phyloP scores from a whole-genome alignment of 1,140 invertebrate species.

The Camponotus pennsylvanicus region DNA sequence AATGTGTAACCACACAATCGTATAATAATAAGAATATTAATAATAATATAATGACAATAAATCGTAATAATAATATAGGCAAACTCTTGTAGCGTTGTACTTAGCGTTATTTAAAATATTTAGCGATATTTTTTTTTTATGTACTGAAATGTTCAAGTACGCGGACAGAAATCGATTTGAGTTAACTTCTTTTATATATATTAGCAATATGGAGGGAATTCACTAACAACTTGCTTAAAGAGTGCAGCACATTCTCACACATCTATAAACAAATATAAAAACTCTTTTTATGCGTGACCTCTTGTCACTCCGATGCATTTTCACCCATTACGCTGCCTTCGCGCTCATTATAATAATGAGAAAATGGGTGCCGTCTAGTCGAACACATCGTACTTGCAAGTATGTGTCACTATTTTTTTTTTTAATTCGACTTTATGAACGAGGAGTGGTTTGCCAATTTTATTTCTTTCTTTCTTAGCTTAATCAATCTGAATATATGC shows the following conservation, averaged over 20 bases:
- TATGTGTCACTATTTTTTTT: background rate
- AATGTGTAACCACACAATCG: constrained; percentile 67
- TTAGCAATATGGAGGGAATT: constrained; percentile 86
- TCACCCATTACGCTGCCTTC: constrained; percentile 43
- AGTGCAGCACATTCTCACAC: constrained; percentile 80
- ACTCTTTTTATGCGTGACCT: constrained; percentile 73
- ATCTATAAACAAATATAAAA: constrained; percentile 85
- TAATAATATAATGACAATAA: constrained; percentile 75
- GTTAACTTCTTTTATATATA: constrained; percentile 73
- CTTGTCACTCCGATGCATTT: constrained; percentile 51
- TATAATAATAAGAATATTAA: constrained; percentile 69
- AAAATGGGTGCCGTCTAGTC: background rate
- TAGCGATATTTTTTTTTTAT: constrained; percentile 77
- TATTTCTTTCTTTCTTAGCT: background rate
- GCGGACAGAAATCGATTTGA: constrained; percentile 81
- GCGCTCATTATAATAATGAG: background rate
- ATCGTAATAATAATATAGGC: constrained; percentile 80
- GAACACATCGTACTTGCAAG: constrained; percentile 11
- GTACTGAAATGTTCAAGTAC: constrained; percentile 81
- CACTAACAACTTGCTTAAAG: constrained; percentile 84
- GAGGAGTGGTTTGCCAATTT: constrained; percentile 26
- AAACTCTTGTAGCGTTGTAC: constrained; percentile 83
- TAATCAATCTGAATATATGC: background rate
- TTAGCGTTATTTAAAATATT: constrained; percentile 85
- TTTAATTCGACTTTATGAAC: constrained; percentile 19